These are phyloP conservation scores for Gortyna flavago DNA, from an alignment of 2,888 invertebrate genomes.

Conservation along the genomic window DNA sequence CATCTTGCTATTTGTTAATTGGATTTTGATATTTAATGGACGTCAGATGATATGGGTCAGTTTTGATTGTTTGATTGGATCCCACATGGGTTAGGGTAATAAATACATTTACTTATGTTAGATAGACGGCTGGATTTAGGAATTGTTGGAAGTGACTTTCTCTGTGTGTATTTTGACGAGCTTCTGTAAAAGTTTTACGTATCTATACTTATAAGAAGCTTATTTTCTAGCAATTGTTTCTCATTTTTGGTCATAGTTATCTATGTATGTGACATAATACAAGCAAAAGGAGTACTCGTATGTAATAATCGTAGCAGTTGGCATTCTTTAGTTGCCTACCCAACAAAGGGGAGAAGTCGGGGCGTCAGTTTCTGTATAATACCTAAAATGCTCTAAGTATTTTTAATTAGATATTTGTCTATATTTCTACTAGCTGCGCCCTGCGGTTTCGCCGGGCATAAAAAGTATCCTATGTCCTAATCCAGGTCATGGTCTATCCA, in stretches of 20 bases:
- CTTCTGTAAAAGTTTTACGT: background rate
- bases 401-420: background rate
- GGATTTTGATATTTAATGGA: conserved; percentile 54
- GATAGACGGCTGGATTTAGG: conserved; percentile 6
- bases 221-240: background rate
- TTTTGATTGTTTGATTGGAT: conserved; percentile 50
- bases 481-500: background rate
- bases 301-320: too few relatives aligned
- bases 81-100: conserved; percentile 12
- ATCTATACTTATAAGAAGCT: too few relatives aligned
- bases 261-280: background rate
- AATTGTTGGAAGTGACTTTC: background rate
- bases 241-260: background rate
- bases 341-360: too few relatives aligned
- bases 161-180: background rate
- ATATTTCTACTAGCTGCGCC: background rate
- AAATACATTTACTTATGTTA: conserved; percentile 32
- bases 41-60: conserved; percentile 37
- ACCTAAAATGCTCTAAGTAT: background rate
- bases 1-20: conserved; percentile 55
- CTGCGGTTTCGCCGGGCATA: background rate
- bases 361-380: background rate
- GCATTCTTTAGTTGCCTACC: too few relatives aligned
- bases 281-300: background rate
- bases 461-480: background rate